Base-by-base conservation (phyloP, 2,797 vertebrate genomes). In the Alosa sapidissima region DNA sequence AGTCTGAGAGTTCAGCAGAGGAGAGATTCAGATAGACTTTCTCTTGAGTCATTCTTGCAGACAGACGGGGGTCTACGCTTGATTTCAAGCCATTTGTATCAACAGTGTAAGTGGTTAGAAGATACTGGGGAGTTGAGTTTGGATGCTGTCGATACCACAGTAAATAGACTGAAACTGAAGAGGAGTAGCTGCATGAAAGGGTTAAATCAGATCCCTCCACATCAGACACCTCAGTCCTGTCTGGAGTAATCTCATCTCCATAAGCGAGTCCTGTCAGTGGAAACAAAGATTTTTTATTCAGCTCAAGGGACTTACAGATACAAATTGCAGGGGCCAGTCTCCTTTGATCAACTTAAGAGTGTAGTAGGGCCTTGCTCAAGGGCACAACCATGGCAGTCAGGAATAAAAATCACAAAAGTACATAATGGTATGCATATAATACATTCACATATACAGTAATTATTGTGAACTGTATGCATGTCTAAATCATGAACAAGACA, bases 111-210 rank as follows among this genome's bases (percentile, higher is more conserved):
- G 41, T 41, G 41, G 41, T 41, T 41, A 41, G 41, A 41, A 81
- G 45, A 81, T 11, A 81, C 51, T 52, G 47, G 8, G 47, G 81
- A n/a, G 47, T 19, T n/a, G 16, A 33, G 10, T 24, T 52, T 9
- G 55, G 19, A 33, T 86, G 84, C 81, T 85, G 81, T 48, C 36
- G 83, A 33, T 87, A 88, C 89, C 89, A 89, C 19, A 68, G 1
- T 11, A 89, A 8, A 41, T 4, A 49, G 47, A 28, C 6, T 33
- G 10, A 3, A 49, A 52, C n/a, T 62, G n/a, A 24, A 28, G 60
- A 82, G 47, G 52, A 24, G 51, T 88, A 88, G 28, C 9, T 82
- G 62, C 87, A 88, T 68, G 87, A 86, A 47, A 88, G 9, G 19
- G 54, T 84, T 33, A 81, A 54, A 49, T 45, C 45, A 21, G 48